These are phyloP conservation scores for Drosophila silvestris DNA, from an alignment of 2,888 invertebrate species.

Conservation along the genomic window DNA sequence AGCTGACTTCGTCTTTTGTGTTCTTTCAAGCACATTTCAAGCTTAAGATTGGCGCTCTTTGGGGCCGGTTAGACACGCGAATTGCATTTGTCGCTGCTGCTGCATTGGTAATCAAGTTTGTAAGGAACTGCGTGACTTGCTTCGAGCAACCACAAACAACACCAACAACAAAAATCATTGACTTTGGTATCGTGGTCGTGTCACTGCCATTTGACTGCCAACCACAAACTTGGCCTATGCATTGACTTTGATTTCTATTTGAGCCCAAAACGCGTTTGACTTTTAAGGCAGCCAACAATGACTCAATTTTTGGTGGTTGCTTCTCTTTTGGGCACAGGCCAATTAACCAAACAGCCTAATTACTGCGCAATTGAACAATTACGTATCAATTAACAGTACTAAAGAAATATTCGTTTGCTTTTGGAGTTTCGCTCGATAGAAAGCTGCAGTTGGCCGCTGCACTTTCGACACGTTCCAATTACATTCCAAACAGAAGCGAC, in stretches of 20 bases:
- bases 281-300: constrained; percentile 20
- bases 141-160: constrained; percentile 25
- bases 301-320: constrained; percentile 6
- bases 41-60: constrained; percentile 48
- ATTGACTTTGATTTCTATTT: constrained; percentile 38
- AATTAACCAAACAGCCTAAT: constrained; percentile 68
- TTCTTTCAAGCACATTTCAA: constrained; percentile 23
- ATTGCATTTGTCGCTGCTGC: constrained; percentile 40
- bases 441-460: constrained; percentile 11
- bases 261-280: constrained; percentile 5
- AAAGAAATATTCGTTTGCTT: constrained; percentile 18
- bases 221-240: constrained; percentile 23
- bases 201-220: constrained; percentile 54
- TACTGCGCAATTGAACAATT: constrained; percentile 66
- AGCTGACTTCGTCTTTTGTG: constrained; percentile 34
- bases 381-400: constrained; percentile 62
- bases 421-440: constrained; percentile 21
- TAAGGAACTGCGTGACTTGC: constrained; percentile 75
- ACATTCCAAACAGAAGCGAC: constrained; percentile 39
- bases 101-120: constrained; percentile 70
- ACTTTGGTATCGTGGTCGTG: constrained; percentile 56
- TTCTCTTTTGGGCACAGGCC: constrained; percentile 53
- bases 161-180: constrained; percentile 30
- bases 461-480: constrained; percentile 55
- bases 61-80: constrained; percentile 60